Conservation (phyloP, 2,113 vertebrate genomes). For the Balaeniceps rex region DNA sequence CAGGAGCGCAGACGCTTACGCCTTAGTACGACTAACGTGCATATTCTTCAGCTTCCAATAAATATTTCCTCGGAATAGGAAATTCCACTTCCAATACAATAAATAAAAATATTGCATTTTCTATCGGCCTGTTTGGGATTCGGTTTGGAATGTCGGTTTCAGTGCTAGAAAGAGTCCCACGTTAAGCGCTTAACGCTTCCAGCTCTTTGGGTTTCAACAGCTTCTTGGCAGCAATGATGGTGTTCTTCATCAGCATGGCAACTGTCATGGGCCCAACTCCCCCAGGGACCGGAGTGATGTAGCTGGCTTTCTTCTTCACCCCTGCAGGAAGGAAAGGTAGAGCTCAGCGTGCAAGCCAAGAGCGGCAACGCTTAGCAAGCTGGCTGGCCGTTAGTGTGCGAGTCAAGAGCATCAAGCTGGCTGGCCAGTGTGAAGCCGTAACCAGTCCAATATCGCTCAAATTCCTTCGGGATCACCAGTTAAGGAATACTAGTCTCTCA, state of each 20-base stretch:
- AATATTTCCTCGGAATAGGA: neutral
- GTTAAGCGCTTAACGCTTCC: conserved; percentile 76
- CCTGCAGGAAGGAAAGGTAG: conserved; percentile 55
- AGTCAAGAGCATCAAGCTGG: too few species aligned
- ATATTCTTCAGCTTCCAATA: conserved; percentile 17
- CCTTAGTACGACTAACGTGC: neutral
- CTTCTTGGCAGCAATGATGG: conserved; percentile 93
- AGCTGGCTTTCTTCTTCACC: conserved; percentile 91
- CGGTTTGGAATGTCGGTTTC: neutral
- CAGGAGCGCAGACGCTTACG: neutral
- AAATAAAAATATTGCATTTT: conserved; percentile 76
- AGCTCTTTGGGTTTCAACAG: conserved; percentile 79
- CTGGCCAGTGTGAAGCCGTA: neutral
- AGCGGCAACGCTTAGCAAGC: too few species aligned
- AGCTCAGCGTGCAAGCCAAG: rapidly evolving
- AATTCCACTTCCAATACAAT: conserved; percentile 35
- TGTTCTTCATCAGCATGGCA: conserved; percentile 99
- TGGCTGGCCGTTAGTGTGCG: too few species aligned
- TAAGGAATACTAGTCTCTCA: rapidly evolving
- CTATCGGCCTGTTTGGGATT: conserved; percentile 57
- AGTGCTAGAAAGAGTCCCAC: neutral
- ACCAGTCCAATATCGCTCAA: rapidly evolving
- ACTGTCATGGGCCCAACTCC: conserved; percentile 98
- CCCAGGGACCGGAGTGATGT: conserved; percentile 94
- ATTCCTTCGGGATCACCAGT: rapidly evolving